Evolutionary conservation across 2,113 vertebrate genomes (phyloP).

Genomic region (Tapirus terrestris): DNA sequence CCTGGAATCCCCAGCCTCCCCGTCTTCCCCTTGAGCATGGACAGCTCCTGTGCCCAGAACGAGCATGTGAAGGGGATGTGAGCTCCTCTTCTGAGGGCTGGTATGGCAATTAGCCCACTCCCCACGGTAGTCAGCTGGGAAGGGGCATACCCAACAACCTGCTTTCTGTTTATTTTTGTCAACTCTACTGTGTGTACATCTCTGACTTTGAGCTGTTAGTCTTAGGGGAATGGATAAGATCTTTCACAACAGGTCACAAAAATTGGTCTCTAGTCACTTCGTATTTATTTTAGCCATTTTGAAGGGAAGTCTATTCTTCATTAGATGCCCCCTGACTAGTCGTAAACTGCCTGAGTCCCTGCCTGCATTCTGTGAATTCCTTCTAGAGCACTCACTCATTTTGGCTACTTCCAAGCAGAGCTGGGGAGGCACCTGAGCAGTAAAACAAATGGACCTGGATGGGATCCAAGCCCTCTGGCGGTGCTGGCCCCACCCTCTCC

Average conservation of each 20-base stretch:
- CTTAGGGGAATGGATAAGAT: neutral
- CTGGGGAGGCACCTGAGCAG: neutral
- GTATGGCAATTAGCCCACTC: accelerated
- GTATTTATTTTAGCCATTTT: neutral
- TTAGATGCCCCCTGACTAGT: neutral
- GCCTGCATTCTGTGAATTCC: neutral
- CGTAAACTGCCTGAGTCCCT: neutral
- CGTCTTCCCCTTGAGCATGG: neutral
- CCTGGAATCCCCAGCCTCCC: neutral
- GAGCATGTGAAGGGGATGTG: accelerated
- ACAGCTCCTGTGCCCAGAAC: neutral
- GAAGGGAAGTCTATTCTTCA: neutral
- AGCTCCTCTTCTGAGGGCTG: neutral
- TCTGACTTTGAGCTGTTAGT: neutral
- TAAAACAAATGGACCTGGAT: neutral
- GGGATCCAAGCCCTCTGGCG: neutral
- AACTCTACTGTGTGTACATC: neutral
- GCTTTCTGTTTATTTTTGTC: neutral
- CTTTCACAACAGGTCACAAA: neutral
- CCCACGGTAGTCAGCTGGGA: neutral
- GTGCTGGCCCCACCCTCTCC: neutral
- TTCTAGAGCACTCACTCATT: neutral
- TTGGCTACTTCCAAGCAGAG: neutral
- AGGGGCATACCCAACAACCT: neutral
- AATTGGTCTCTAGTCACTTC: neutral